These are phyloP conservation scores for Furcifer pardalis DNA, from an alignment of 2,797 vertebrate species.

Conservation along the genomic window DNA sequence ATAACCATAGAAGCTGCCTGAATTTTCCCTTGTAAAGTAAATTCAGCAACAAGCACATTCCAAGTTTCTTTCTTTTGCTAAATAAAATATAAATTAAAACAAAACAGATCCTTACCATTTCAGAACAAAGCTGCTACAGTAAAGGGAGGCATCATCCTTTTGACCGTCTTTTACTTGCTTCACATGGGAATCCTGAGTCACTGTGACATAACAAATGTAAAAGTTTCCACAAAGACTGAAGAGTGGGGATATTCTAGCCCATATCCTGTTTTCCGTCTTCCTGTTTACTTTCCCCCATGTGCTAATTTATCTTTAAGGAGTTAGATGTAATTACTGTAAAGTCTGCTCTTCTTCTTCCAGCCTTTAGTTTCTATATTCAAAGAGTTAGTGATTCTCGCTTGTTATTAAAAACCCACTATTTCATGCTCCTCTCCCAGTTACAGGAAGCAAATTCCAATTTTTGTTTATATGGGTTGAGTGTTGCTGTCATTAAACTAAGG, in stretches of 20 bases:
- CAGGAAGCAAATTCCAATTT: conserved; percentile 35
- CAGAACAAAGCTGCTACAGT: conserved; percentile 40
- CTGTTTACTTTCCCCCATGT: conserved; percentile 37
- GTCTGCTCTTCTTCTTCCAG: conserved; percentile 19
- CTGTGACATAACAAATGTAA: conserved; percentile 43
- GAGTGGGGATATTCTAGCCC: conserved; percentile 32
- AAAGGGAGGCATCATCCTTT: conserved; percentile 43
- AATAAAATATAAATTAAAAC: background rate
- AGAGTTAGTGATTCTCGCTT: background rate
- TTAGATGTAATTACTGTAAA: conserved; percentile 29
- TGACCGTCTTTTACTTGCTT: conserved; percentile 41
- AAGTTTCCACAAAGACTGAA: conserved; percentile 44
- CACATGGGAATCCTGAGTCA: conserved; percentile 54
- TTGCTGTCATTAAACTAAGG: conserved; percentile 7
- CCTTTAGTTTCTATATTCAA: conserved; percentile 19
- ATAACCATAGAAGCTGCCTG: background rate
- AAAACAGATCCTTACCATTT: conserved; percentile 16
- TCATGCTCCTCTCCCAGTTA: conserved; percentile 15
- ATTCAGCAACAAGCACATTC: background rate
- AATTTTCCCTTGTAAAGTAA: background rate
- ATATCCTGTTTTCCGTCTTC: conserved; percentile 39
- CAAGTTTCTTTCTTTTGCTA: background rate
- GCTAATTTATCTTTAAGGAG: conserved; percentile 40
- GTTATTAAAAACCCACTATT: conserved; percentile 13
- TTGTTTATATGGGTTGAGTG: conserved; percentile 31